Conservation (phyloP, 2,113 vertebrate species). For the Scophthalmus maximus region DNA sequence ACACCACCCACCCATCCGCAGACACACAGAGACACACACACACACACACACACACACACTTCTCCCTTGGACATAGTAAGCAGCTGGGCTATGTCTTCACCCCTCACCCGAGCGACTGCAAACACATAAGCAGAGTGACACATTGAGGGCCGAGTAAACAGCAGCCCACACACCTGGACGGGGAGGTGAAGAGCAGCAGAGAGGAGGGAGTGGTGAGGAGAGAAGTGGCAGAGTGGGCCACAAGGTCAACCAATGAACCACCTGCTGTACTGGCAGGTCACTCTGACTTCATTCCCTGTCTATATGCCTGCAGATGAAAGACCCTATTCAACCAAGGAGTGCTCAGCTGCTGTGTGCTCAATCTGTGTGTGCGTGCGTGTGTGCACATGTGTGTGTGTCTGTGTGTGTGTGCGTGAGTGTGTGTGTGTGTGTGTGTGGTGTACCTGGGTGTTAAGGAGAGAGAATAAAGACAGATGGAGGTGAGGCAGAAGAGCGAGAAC, state of each 20-base stretch:
- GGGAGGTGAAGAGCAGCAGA: constrained; percentile 41
- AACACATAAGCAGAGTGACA: constrained; percentile 48
- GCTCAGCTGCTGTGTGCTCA: constrained; percentile 74
- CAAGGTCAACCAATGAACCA: constrained; percentile 76
- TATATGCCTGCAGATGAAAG: constrained; percentile 78
- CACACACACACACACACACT: constrained; percentile 34
- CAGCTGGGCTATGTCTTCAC: constrained; percentile 64
- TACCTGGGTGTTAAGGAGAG: constrained; percentile 33
- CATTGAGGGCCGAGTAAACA: constrained; percentile 55
- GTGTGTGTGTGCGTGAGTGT: constrained; percentile 11
- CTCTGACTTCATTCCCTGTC: constrained; percentile 66
- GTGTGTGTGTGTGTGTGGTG: constrained; percentile 1
- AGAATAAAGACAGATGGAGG: constrained; percentile 50
- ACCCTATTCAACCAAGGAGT: constrained; percentile 71
- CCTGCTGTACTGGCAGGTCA: constrained; percentile 77
- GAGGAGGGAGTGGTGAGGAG: constrained; percentile 35
- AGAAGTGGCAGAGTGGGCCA: constrained; percentile 44
- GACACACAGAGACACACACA: constrained; percentile 23
- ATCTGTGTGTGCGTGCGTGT: constrained; percentile 17
- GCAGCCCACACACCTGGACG: constrained; percentile 74
- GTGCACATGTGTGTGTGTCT: neutral
- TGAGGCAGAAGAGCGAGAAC: constrained; percentile 31
- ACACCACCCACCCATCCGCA: constrained; percentile 45
- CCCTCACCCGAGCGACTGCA: constrained; percentile 49
- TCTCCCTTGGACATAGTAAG: constrained; percentile 40